Conservation (phyloP, 2,797 vertebrate species). For the Hybognathus amarus region DNA sequence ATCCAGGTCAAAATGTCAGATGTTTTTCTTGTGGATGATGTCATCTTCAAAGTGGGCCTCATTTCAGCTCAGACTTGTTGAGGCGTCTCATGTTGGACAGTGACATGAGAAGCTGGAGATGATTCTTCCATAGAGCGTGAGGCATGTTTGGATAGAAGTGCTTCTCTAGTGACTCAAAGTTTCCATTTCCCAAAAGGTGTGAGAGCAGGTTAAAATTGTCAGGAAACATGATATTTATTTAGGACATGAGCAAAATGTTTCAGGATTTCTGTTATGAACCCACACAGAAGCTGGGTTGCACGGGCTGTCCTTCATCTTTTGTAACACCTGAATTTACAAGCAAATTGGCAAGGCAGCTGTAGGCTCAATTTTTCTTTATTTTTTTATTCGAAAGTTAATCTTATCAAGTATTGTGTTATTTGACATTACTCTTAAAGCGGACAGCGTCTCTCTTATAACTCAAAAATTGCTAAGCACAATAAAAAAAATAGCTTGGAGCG, state of each 20-base stretch:
- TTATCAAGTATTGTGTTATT: conserved; percentile 9
- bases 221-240: neutral
- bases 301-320: neutral
- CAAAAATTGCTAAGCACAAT: neutral
- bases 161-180: conserved; percentile 16
- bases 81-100: conserved; percentile 8
- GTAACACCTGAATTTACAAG: neutral
- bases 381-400: neutral
- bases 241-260: neutral
- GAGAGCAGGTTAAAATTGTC: neutral
- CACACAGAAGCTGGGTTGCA: neutral
- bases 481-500: neutral
- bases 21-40: conserved; percentile 22
- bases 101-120: conserved; percentile 35
- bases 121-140: neutral
- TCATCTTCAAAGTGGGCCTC: conserved; percentile 20
- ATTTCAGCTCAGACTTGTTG: conserved; percentile 40
- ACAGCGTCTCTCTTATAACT: neutral
- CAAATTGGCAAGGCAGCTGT: neutral
- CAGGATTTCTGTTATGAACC: neutral
- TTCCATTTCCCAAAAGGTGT: conserved; percentile 26
- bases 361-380: neutral
- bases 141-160: conserved; percentile 29
- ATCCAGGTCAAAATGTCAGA: neutral
- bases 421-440: neutral